Base-by-base conservation (phyloP, 2,888 invertebrate species). In the Gasteruption jaculator region DNA sequence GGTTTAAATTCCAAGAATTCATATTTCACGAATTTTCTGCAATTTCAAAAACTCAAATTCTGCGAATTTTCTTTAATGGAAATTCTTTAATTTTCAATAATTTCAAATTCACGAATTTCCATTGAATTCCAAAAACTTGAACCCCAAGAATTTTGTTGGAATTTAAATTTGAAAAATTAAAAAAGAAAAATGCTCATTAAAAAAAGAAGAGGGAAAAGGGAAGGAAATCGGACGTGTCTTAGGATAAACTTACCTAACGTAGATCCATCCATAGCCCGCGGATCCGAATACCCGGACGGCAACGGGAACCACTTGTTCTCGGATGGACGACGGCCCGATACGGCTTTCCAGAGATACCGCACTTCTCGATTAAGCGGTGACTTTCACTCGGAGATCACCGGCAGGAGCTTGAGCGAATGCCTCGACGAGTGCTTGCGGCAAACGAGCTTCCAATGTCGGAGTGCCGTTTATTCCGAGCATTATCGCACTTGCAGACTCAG, bases 381-480 rank as follows among this genome's bases (percentile, higher is more conserved):
- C 71, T 89, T 87, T 70, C 90, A 90, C 68, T 89, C 90, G 5
- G 91, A 91, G 73, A 89, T 91, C 60, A 89, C 88, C 4, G 89
- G 90, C 32, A 77, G 90, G 46, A 88, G 91, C 10, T 74, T 92
- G 46, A 91, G 90, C 72, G 91, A 92, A 71, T 92, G 92, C 63
- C 71, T 92, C 58, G 91, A 91, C 67, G 91, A 91, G 65, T 92
- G 92, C 65, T 75, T 91, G 50, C 76, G 91, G 49, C 91, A 91
- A 73, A 86, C 90, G 10, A 90, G 90, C 68, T 90, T 91, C 69
- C 89, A 89, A 61, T 91, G 91, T 74, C 81, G 89, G 63, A 90
- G 90, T 33, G 89, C 89, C 0, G 88, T 90, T 48, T 91, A 91
- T 71, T 90, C 90, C 57, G 90, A 91, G 64, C 79, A 90, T 16